Conservation (phyloP, 2,888 invertebrate genomes). For the Apamea sordens region DNA sequence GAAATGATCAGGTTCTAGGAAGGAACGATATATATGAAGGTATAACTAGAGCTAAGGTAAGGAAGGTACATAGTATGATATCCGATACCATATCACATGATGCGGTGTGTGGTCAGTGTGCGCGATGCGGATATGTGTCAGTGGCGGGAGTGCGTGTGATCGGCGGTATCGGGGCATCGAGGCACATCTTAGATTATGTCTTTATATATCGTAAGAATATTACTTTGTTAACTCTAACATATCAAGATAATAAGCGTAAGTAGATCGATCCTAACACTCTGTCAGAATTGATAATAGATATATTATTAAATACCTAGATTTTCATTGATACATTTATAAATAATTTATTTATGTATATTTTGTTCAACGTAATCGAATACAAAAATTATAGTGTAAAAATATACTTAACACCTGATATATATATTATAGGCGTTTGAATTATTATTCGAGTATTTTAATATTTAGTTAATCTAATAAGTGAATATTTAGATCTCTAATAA, state of each 20-base stretch:
- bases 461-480: conserved; percentile 75
- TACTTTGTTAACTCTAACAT: conserved; percentile 84
- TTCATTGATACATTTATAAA: conserved; percentile 75
- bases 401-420: conserved; percentile 78
- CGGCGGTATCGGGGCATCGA: conserved; percentile 81
- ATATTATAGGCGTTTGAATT: conserved; percentile 77
- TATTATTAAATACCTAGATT: conserved; percentile 70
- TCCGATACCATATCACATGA: conserved; percentile 81
- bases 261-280: conserved; percentile 80
- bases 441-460: conserved; percentile 72
- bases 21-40: conserved; percentile 75
- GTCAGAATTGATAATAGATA: conserved; percentile 77
- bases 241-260: conserved; percentile 90
- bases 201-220: conserved; percentile 83
- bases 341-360: conserved; percentile 68
- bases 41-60: conserved; percentile 76
- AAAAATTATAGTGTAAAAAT: conserved; percentile 83
- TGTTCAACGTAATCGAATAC: conserved; percentile 74
- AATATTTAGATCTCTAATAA: conserved; percentile 77
- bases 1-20: conserved; percentile 78
- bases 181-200: conserved; percentile 86
- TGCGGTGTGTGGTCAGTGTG: conserved; percentile 30
- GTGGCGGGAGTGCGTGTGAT: conserved; percentile 20
- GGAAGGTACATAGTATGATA: conserved; percentile 78
- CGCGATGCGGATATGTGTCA: conserved; percentile 48